phyloP scores from a whole-genome alignment of 1,140 invertebrate genomes.

The Papilio helenus region DNA sequence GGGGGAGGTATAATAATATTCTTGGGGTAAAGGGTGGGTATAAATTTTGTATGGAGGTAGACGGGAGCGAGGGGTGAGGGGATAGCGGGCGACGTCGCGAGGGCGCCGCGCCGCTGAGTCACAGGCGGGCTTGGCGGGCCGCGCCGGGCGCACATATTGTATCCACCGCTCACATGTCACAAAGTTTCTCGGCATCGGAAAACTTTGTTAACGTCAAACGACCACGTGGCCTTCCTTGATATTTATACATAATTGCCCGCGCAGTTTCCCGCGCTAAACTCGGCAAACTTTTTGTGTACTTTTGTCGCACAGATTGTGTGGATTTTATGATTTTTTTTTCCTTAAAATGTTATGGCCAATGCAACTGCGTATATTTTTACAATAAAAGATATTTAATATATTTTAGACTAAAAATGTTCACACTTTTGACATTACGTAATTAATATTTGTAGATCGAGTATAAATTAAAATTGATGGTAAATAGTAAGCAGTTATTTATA shows the following conservation, averaged over 20 bases:
- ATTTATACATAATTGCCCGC: constrained; percentile 71
- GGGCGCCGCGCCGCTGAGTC: constrained; percentile 81
- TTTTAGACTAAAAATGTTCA: no score
- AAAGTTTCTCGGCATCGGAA: constrained; percentile 81
- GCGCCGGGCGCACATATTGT: constrained; percentile 69
- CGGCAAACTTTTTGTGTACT: constrained; percentile 44
- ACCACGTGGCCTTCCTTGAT: constrained; percentile 77
- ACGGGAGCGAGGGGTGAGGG: constrained; percentile 78
- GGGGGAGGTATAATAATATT: constrained; percentile 60
- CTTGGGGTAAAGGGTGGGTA: constrained; percentile 79
- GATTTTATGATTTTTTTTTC: neutral
- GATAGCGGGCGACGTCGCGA: constrained; percentile 62
- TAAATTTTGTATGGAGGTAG: constrained; percentile 82
- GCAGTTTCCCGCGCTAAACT: constrained; percentile 61
- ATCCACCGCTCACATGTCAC: constrained; percentile 81
- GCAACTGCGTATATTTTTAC: neutral
- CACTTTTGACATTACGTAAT: no score
- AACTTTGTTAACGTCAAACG: constrained; percentile 82
- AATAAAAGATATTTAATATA: no score
- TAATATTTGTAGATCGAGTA: no score
- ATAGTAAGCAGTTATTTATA: no score
- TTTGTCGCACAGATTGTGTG: constrained; percentile 4
- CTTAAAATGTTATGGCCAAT: neutral
- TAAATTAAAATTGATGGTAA: no score
- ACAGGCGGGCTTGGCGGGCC: constrained; percentile 52